These are phyloP conservation scores for Neopelma chrysocephalum DNA, from an alignment of 2,797 vertebrate species.

Conservation along the genomic window DNA sequence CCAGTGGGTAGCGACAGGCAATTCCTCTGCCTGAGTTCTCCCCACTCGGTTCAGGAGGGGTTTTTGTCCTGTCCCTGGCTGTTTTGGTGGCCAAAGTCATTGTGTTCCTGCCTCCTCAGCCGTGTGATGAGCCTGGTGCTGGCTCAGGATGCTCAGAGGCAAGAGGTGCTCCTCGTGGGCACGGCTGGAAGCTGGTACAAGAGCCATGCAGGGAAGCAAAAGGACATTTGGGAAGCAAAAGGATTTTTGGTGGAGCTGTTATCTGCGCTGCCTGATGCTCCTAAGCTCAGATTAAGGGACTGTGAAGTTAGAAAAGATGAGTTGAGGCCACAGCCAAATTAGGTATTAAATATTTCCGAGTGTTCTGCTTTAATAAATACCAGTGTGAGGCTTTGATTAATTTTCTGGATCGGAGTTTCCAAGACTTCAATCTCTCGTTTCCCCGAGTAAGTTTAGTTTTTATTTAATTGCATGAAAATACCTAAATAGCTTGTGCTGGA, in stretches of 20 bases:
- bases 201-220: not conserved
- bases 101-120: not conserved
- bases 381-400: conserved; percentile 45
- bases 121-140: not conserved
- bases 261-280: conserved; percentile 42
- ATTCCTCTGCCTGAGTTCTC: not conserved
- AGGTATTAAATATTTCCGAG: conserved; percentile 56
- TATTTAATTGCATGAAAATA: conserved; percentile 55
- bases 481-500: conserved; percentile 14
- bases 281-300: conserved; percentile 57
- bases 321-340: conserved; percentile 58
- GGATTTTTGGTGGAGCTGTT: conserved; percentile 40
- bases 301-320: conserved; percentile 38
- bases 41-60: not conserved
- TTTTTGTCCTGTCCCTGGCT: not conserved
- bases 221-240: not conserved
- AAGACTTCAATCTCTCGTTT: conserved; percentile 29
- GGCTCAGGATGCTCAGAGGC: not conserved
- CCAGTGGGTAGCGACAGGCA: not conserved
- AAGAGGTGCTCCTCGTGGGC: not conserved
- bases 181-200: not conserved
- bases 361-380: conserved; percentile 48
- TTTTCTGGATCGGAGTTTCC: conserved; percentile 62
- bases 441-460: conserved; percentile 31
- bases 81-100: not conserved